Evolutionary conservation across 2,888 invertebrate genomes (phyloP).

Genomic region (Drosophila ustulata): DNA sequence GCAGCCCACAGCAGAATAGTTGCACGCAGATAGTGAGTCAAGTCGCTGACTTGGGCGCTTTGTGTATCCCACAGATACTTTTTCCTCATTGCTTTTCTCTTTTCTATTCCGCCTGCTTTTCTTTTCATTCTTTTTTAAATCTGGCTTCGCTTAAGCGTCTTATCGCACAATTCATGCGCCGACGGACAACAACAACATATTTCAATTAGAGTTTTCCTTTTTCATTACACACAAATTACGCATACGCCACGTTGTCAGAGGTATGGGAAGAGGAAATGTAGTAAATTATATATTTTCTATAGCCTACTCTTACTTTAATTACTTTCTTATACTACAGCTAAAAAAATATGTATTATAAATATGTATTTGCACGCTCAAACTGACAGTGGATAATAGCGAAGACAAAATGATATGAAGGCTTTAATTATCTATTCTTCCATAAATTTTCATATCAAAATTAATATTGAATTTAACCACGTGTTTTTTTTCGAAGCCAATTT

Average conservation of each 20-base stretch:
- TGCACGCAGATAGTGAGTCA: slow-evolving; percentile 52
- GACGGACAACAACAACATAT: slow-evolving; percentile 22
- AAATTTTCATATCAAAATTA: too few relatives aligned
- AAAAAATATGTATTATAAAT: too few relatives aligned
- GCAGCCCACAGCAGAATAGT: slow-evolving; percentile 9
- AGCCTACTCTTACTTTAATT: too few relatives aligned
- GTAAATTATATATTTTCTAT: too few relatives aligned
- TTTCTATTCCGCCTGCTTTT: slow-evolving; percentile 1
- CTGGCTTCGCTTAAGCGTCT: slow-evolving; percentile 43
- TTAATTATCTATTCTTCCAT: too few relatives aligned
- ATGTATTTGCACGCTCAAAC: too few relatives aligned
- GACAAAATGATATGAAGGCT: too few relatives aligned
- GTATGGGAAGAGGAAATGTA: too few relatives aligned
- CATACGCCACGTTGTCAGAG: slow-evolving; percentile 47
- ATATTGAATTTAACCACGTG: too few relatives aligned
- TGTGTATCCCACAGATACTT: slow-evolving; percentile 52
- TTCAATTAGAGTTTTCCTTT: slow-evolving; percentile 40
- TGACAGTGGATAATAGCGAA: too few relatives aligned
- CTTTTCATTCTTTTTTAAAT: not conserved
- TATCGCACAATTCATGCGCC: slow-evolving; percentile 51
- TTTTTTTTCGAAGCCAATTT: too few relatives aligned
- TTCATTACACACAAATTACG: slow-evolving; percentile 28
- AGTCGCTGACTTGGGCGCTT: slow-evolving; percentile 55
- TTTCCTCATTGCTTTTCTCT: slow-evolving; percentile 23
- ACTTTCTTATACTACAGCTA: too few relatives aligned